Conservation (phyloP, 2,797 vertebrate genomes). For the Coranthus polyacanthus region DNA sequence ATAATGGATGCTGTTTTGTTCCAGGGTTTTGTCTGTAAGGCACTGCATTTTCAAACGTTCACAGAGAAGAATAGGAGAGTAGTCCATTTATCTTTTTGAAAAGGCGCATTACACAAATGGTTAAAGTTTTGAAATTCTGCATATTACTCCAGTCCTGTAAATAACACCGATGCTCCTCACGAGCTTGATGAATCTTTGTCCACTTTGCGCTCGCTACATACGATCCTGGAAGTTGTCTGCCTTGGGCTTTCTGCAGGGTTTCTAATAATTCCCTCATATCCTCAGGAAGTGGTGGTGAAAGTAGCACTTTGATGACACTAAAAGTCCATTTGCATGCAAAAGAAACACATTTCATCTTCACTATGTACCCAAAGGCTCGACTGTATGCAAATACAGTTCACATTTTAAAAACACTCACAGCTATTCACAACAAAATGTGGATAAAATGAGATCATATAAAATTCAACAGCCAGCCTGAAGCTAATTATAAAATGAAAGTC, state of each 20-base stretch:
- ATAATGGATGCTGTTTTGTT: not conserved
- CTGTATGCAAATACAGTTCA: constrained; percentile 42
- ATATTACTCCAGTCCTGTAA: not conserved
- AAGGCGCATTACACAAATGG: not conserved
- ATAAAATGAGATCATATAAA: not conserved
- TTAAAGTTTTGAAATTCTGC: constrained; percentile 3
- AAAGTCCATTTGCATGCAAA: constrained; percentile 49
- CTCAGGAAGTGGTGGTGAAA: constrained; percentile 30
- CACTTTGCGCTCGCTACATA: constrained; percentile 8
- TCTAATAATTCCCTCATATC: constrained; percentile 24
- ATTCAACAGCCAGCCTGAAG: not conserved
- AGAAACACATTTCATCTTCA: constrained; percentile 11
- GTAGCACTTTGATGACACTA: constrained; percentile 30
- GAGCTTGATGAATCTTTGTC: constrained; percentile 35
- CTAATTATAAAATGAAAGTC: not conserved
- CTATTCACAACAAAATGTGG: not conserved
- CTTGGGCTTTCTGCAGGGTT: constrained; percentile 29
- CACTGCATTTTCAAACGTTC: not conserved
- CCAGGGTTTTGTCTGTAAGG: not conserved
- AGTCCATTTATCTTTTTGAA: not conserved
- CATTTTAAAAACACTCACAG: constrained; percentile 35
- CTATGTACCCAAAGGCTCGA: constrained; percentile 30
- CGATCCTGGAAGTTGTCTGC: constrained; percentile 1
- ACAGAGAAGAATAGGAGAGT: not conserved
- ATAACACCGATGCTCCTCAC: not conserved